phyloP scores from a whole-genome alignment of 2,888 invertebrate genomes.

The Gortyna flavago region DNA sequence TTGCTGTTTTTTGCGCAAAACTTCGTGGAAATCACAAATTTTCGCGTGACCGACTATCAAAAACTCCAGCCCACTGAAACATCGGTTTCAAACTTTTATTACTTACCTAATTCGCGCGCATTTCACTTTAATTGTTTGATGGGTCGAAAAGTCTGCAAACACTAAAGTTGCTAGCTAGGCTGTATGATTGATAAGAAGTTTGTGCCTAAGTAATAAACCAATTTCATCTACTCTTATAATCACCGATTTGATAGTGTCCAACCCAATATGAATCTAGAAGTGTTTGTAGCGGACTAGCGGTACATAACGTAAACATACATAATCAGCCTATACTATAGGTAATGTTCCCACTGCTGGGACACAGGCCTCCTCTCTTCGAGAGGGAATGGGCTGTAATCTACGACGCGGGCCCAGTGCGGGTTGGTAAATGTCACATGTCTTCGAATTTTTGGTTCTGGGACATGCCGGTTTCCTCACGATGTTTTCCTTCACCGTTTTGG shows the following conservation, averaged over 20 bases:
- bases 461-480: no score
- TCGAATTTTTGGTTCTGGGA: no score
- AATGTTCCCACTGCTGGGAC: no score
- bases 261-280: not conserved
- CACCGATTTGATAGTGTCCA: not conserved
- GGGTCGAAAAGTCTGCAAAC: conserved; percentile 6
- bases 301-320: no score
- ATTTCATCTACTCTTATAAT: not conserved
- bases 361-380: no score
- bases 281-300: not conserved
- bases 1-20: conserved; percentile 38
- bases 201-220: not conserved
- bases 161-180: not conserved
- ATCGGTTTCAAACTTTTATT: conserved; percentile 52
- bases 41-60: conserved; percentile 49
- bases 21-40: conserved; percentile 25
- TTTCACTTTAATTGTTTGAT: conserved; percentile 50
- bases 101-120: conserved; percentile 47
- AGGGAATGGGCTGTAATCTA: no score
- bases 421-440: no score
- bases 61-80: conserved; percentile 32
- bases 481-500: no score
- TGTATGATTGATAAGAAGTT: conserved; percentile 12
- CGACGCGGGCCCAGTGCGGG: no score
- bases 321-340: no score